phyloP scores from a whole-genome alignment of 2,113 vertebrate species.

The Ellobius talpinus region DNA sequence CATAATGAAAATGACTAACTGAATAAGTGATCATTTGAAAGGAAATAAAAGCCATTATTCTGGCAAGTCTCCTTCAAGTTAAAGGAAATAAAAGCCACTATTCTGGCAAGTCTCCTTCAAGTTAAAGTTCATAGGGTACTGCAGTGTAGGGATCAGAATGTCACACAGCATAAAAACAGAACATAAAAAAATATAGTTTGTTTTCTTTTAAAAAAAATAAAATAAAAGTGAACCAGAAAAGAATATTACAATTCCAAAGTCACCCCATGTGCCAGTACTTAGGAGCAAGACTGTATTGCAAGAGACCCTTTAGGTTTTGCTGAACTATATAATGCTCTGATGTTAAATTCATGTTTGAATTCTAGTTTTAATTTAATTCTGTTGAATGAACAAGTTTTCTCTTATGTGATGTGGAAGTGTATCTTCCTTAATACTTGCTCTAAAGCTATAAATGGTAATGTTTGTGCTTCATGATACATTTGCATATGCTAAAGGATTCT shows the following conservation, averaged over 20 bases:
- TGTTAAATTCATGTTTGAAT: constrained; percentile 53
- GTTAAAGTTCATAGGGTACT: background rate
- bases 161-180: background rate
- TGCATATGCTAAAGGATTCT: background rate
- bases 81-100: constrained; percentile 8
- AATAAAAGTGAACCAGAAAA: background rate
- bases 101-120: background rate
- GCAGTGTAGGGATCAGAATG: background rate
- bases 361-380: constrained; percentile 52
- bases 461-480: constrained; percentile 20
- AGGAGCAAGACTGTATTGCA: background rate
- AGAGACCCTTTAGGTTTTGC: background rate
- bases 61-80: background rate
- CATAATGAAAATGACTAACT: background rate
- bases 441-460: constrained; percentile 17
- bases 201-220: too few species aligned
- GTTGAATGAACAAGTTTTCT: constrained; percentile 20
- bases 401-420: constrained; percentile 22
- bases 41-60: constrained; percentile 17
- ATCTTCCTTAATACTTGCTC: constrained; percentile 28
- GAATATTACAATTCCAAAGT: background rate
- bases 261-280: background rate
- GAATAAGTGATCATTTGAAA: constrained; percentile 33
- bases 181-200: background rate
- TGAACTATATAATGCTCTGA: background rate